A percentile compares a stretch with the other conserved stretches of the same genome.
Evolutionary conservation across 2,797 vertebrate genomes (phyloP).

Genomic region (Ammospiza maritima): DNA sequence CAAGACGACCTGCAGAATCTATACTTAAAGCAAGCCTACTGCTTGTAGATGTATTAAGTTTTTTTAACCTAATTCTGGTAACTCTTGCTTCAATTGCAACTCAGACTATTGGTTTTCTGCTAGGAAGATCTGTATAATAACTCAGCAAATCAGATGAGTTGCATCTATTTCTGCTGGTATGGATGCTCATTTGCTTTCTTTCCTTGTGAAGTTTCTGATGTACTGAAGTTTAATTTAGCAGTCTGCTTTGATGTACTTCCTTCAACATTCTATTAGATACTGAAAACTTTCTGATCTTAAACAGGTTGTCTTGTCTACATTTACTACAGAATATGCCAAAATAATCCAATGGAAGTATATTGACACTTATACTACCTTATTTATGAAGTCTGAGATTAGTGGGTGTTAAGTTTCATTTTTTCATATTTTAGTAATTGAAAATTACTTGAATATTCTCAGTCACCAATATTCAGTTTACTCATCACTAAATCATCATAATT

Average conservation of each 20-base stretch:
- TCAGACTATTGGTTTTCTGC: background rate
- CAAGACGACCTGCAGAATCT: background rate
- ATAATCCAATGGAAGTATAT: background rate
- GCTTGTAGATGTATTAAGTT: background rate
- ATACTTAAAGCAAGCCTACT: background rate
- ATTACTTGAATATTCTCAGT: accelerated
- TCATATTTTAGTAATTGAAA: background rate
- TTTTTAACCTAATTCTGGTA: background rate
- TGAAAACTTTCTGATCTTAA: constrained; percentile 9
- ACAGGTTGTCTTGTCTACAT: background rate
- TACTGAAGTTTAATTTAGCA: constrained; percentile 9
- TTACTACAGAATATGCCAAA: background rate
- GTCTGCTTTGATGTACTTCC: background rate
- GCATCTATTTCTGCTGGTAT: background rate
- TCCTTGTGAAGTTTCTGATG: constrained; percentile 4
- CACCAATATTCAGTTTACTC: background rate
- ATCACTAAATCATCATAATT: background rate
- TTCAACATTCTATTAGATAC: background rate
- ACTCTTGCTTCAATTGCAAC: background rate
- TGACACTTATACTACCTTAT: background rate
- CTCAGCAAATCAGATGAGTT: background rate
- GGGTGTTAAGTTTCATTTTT: background rate
- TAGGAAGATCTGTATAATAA: background rate
- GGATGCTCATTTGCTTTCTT: background rate
- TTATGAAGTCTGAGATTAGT: background rate